These are phyloP conservation scores for Paradoxurus hermaphroditus DNA, from an alignment of 2,113 vertebrate genomes.

Conservation along the genomic window DNA sequence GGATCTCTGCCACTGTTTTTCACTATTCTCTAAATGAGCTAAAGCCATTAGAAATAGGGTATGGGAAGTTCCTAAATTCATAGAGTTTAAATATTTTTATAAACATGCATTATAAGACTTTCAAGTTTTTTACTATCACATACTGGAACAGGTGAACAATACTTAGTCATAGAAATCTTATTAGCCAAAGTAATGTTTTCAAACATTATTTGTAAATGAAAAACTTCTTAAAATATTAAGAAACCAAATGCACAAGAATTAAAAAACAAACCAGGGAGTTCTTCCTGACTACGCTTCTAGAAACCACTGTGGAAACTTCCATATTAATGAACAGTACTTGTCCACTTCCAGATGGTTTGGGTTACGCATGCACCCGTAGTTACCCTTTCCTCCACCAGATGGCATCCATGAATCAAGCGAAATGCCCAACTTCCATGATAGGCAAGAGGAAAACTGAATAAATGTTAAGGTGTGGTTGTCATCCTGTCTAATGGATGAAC, in stretches of 20 bases:
- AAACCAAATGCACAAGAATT: neutral
- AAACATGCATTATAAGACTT: neutral
- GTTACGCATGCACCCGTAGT: neutral
- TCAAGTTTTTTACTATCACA: neutral
- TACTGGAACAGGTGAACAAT: neutral
- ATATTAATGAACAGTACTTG: neutral
- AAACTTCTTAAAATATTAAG: conserved; percentile 22
- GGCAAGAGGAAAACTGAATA: neutral
- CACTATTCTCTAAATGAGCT: neutral
- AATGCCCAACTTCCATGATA: neutral
- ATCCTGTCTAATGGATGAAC: neutral
- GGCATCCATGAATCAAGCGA: conserved; percentile 42
- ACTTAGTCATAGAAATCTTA: neutral
- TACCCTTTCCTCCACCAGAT: conserved; percentile 59
- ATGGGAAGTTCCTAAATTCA: neutral
- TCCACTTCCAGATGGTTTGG: neutral
- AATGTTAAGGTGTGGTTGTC: neutral
- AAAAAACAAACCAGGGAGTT: neutral
- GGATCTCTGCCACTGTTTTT: neutral
- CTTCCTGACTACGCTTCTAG: neutral
- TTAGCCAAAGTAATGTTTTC: neutral
- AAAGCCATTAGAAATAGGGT: neutral
- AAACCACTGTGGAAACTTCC: neutral
- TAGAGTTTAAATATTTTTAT: neutral
- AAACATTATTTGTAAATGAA: neutral